phyloP scores from a whole-genome alignment of 1,140 invertebrate genomes.

The Brachionus manjavacas region DNA sequence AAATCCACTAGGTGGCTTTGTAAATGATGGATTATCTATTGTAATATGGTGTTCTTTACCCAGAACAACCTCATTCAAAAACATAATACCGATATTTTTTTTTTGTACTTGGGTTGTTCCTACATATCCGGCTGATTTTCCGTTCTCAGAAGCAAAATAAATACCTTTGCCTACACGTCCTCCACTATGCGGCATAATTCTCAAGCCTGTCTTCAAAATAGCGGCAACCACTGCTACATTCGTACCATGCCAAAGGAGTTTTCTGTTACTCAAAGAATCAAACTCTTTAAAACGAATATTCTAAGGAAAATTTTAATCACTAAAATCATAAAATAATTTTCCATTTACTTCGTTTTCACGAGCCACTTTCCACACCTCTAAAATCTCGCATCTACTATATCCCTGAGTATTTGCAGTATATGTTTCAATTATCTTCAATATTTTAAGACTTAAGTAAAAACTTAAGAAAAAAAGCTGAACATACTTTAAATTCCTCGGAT shows the following conservation, averaged over 20 bases:
- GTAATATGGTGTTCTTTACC: slow-evolving; percentile 57
- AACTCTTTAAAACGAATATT: slow-evolving; percentile 49
- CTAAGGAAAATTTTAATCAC: background rate
- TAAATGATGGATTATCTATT: slow-evolving; percentile 50
- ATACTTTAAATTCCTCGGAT: slow-evolving; percentile 53
- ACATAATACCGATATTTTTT: slow-evolving; percentile 41
- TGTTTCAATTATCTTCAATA: slow-evolving; percentile 52
- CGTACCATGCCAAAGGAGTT: slow-evolving; percentile 60
- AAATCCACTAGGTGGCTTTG: slow-evolving; percentile 53
- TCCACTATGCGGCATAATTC: slow-evolving; percentile 61
- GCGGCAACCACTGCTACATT: slow-evolving; percentile 60
- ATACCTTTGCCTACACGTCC: slow-evolving; percentile 59
- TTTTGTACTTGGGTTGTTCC: slow-evolving; percentile 9
- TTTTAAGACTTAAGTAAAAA: slow-evolving; percentile 35
- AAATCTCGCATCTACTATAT: slow-evolving; percentile 48
- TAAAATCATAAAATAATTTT: background rate
- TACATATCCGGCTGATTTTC: slow-evolving; percentile 52
- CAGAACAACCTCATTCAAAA: slow-evolving; percentile 56
- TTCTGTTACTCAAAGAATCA: slow-evolving; percentile 52
- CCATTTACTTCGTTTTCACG: slow-evolving; percentile 52
- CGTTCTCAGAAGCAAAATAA: slow-evolving; percentile 59
- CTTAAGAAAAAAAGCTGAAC: background rate
- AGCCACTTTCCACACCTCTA: slow-evolving; percentile 55
- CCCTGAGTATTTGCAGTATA: slow-evolving; percentile 52
- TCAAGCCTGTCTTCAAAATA: slow-evolving; percentile 58